Evolutionary conservation across 2,797 vertebrate species (phyloP).

Genomic region (Dendrocincla fuliginosa): DNA sequence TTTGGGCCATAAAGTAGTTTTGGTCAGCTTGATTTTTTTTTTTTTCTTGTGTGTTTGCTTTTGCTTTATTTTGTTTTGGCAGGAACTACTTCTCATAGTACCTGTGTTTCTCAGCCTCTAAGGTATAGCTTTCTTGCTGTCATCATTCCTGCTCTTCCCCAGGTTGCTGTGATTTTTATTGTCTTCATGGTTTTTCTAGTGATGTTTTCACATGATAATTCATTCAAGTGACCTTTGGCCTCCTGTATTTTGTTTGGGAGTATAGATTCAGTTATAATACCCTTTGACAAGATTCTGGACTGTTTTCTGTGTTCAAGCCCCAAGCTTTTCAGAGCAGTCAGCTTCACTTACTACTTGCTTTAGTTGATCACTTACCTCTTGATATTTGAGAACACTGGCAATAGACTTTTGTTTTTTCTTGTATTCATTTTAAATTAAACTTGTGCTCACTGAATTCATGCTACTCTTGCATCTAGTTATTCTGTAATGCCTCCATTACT

Average conservation of each 20-base stretch:
- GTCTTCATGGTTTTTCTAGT: neutral
- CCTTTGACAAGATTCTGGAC: neutral
- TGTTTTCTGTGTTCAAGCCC: neutral
- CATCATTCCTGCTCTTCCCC: neutral
- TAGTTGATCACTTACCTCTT: neutral
- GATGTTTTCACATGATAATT: neutral
- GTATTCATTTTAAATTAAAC: neutral
- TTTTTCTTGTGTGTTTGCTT: neutral
- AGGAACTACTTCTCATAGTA: neutral
- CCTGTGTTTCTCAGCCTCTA: neutral
- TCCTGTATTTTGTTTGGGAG: neutral
- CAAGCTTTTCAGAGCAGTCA: neutral
- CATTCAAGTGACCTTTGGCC: neutral
- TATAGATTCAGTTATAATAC: neutral
- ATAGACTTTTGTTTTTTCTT: neutral
- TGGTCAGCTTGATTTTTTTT: neutral
- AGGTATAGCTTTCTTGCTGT: neutral
- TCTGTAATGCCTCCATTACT: neutral
- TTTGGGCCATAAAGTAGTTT: neutral
- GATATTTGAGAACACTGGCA: neutral
- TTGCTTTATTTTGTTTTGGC: neutral
- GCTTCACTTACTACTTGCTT: neutral
- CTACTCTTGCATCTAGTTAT: neutral
- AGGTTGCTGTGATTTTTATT: neutral
- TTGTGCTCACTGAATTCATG: neutral